A percentile compares a stretch with the other conserved stretches of the same genome.
Evolutionary conservation across 2,888 invertebrate genomes (phyloP).

Genomic region (Drosophila multiciliata): DNA sequence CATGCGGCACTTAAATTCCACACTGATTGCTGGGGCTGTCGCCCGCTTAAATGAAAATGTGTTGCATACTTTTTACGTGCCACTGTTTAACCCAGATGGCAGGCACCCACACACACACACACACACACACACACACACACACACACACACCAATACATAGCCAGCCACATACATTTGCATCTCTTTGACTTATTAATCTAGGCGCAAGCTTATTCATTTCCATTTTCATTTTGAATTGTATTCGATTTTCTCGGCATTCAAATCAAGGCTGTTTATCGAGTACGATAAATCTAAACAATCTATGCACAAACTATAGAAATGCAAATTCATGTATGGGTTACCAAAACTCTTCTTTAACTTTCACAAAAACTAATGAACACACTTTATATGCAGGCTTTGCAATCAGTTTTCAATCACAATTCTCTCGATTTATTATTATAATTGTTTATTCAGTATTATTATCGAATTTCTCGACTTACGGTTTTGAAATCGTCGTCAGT

Average conservation of each 20-base stretch:
- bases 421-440: background rate
- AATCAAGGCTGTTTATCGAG: slow-evolving; percentile 1
- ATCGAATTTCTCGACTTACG: background rate
- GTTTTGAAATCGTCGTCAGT: background rate
- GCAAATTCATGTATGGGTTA: background rate
- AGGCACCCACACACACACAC: background rate
- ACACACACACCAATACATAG: background rate
- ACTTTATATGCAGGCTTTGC: too few species aligned
- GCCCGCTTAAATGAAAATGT: slow-evolving; percentile 29
- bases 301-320: background rate
- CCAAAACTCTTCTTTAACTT: background rate
- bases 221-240: slow-evolving; percentile 3
- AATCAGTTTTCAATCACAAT: background rate
- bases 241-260: background rate
- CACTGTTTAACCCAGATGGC: slow-evolving; percentile 27
- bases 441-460: too few species aligned
- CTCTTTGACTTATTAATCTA: slow-evolving; percentile 24
- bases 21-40: slow-evolving; percentile 51
- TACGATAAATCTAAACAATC: background rate
- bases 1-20: slow-evolving; percentile 48
- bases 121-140: background rate
- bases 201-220: slow-evolving; percentile 43
- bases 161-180: slow-evolving; percentile 13
- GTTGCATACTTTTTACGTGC: slow-evolving; percentile 44
- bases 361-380: background rate